Conservation (phyloP, 2,888 invertebrate genomes). For the Thelaira solivaga region DNA sequence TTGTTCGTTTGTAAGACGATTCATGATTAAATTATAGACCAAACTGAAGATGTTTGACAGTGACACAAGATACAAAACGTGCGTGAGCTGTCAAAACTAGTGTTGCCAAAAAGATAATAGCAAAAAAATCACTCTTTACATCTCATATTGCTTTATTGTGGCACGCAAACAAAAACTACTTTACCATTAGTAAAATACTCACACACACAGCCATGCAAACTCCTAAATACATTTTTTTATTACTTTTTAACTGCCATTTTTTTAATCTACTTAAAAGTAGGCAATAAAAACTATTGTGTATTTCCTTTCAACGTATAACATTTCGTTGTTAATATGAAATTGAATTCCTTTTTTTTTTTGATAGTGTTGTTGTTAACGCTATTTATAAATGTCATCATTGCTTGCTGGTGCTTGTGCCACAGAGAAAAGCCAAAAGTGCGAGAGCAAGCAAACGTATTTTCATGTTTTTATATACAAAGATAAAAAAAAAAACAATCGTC, state of each 20-base stretch:
- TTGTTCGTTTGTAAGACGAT: no score
- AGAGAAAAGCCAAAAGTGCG: neutral
- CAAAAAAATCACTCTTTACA: no score
- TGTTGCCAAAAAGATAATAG: no score
- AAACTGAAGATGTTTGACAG: no score
- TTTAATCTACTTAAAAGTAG: conserved; percentile 59
- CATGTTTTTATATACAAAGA: conserved; percentile 57
- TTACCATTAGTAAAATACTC: neutral
- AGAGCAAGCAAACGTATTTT: conserved; percentile 48
- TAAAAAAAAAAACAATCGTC: no score
- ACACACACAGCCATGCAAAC: no score
- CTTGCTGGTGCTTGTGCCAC: neutral
- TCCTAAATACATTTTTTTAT: no score
- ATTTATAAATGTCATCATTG: neutral
- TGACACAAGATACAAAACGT: no score
- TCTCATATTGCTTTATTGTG: no score
- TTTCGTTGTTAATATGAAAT: neutral
- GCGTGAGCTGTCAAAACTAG: no score
- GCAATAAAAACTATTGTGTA: conserved; percentile 55
- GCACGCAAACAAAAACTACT: conserved; percentile 28
- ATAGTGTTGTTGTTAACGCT: neutral
- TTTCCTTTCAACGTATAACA: conserved; percentile 23
- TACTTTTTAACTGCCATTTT: conserved; percentile 2
- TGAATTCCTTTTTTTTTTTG: neutral
- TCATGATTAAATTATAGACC: no score